Evolutionary conservation across 2,888 invertebrate species (phyloP), one percentile per base, ranked within the genome.

Genomic region (Sminthurinus aureus): DNA sequence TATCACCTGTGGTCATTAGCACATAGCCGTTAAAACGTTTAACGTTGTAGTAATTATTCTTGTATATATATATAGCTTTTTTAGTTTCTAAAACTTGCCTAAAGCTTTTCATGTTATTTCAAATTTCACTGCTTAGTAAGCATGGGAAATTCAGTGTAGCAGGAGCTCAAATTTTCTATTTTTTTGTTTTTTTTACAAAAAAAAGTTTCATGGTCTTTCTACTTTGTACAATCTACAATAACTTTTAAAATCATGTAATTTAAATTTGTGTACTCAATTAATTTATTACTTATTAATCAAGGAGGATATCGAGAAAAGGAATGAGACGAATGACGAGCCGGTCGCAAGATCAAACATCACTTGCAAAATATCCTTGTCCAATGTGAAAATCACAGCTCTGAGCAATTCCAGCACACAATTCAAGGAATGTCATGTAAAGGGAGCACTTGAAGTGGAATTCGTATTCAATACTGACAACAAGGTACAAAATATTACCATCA

Each of bases 321-420:
- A 81, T 50, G 81, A 81, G 22, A 81, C 81, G 12, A 20, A 50
- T 64, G 79, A 79, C 66, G 79, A 66, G 20, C 80, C 50, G 0
- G 67, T 20, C 11, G 71, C 18, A 0, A 24, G 64, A 8, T 38
- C 73, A 0, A 73, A 81, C 24, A 73, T 81, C n/a, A 20, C 73
- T 22, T 81, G 81, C 73, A 81, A 81, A 73, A 1, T 81, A 12
- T 73, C 74, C 9, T 51, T 73, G 6, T n/a, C 81, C 51, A 71
- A 81, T 18, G 74, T 81, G 9, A 71, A 51, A 22, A 38, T 81
- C 9, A 50, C 74, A 12, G 26, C 79, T 50, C 20, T 38, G 24
- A 20, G 13, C 1, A 38, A 24, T 79, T 58, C 67, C n/a, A 18
- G 69, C 0, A 18, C 2, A 22, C 18, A 66, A n/a, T 58, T 79